Conservation (phyloP, 2,797 vertebrate genomes). For the Otus scops region DNA sequence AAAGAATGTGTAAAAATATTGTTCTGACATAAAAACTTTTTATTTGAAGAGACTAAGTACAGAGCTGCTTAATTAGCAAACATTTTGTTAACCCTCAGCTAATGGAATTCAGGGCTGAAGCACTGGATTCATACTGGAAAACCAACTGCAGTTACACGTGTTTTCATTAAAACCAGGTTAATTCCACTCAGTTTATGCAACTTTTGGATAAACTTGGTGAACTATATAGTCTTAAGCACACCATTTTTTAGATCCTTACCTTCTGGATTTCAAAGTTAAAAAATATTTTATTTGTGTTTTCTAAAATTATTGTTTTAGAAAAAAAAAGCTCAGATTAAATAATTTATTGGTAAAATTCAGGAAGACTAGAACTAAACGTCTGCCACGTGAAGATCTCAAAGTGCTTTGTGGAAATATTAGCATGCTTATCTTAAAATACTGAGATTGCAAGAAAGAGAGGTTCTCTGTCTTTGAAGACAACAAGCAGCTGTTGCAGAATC, state of each 20-base stretch:
- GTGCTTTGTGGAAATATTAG: neutral
- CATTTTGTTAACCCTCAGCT: neutral
- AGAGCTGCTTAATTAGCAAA: neutral
- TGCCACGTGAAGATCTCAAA: neutral
- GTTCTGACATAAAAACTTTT: neutral
- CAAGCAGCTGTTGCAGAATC: neutral
- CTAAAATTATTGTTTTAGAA: neutral
- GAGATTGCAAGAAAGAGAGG: neutral
- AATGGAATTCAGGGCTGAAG: neutral
- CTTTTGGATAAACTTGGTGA: neutral
- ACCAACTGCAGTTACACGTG: neutral
- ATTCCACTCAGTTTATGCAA: neutral
- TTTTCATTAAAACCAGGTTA: neutral
- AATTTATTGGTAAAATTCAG: neutral
- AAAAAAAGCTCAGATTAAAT: neutral
- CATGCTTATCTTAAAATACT: neutral
- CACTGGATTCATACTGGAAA: neutral
- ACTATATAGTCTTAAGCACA: neutral
- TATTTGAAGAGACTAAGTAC: neutral
- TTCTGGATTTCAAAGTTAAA: neutral
- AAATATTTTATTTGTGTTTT: neutral
- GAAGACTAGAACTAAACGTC: neutral
- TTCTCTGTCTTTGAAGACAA: neutral
- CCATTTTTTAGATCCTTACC: neutral
- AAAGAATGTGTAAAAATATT: neutral